Evolutionary conservation across 2,797 vertebrate genomes (phyloP), one percentile per base, ranked within the genome.

Genomic region (Phylloscopus collybita): DNA sequence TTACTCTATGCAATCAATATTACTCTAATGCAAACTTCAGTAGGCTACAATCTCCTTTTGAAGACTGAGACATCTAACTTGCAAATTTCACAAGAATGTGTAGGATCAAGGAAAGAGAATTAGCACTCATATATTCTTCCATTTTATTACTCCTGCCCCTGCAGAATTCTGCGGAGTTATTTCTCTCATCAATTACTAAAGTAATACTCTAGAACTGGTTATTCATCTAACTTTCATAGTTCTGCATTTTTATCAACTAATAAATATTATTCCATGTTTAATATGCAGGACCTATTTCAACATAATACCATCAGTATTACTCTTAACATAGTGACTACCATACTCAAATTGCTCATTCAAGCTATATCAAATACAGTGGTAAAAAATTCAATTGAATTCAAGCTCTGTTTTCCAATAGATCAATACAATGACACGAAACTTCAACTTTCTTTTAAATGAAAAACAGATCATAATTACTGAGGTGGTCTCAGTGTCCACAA

Each of bases 51-150:
- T 69, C 62, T 90, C 40, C 80, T 93, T 95, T 90, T 92, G 80
- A 96, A 94, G 87, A 69, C 47, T 30, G 29, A 88, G 78, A 64
- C 66, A 92, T 86, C 78, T 87, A 94, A 93, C 38, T 83, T 84
- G 65, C 45, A 95, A 93, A 95, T 94, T 91, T 91, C 49, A 59
- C 38, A 25, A 61, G 45, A 76, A 69, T 22, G 27, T 42, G 47
- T 64, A 38, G 71, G 72, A 92, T 73, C 56, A 74, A 89, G 67
- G 62, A 80, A 83, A 13, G 13, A 64, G 65, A 96, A 92, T 89
- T 90, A 93, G 83, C 21, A 29, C 19, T 57, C 69, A 47, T 50
- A 54, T 54, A 62, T 86, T 70, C 26, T 70, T 84, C 61, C 54
- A 64, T 88, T 93, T 93, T 88, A 50, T 86, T 86, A 13, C 44